A percentile compares a stretch with the other conserved stretches of the same genome.
Evolutionary conservation across 2,797 vertebrate genomes (phyloP).

Genomic region (Danio choprae): DNA sequence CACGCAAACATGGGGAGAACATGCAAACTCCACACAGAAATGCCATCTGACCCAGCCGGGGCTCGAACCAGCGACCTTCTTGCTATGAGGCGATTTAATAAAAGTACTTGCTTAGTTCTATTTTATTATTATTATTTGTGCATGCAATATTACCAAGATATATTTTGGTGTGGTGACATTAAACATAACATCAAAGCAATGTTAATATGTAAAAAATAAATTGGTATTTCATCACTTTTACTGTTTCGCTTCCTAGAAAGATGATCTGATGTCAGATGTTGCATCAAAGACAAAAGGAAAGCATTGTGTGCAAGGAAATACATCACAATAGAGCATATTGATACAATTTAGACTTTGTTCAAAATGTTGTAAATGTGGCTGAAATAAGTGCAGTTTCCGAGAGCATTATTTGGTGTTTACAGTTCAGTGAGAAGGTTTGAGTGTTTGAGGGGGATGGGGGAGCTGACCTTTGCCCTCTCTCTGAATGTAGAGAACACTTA

Average conservation of each 20-base stretch:
- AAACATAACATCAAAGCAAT: no score
- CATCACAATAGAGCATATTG: background rate
- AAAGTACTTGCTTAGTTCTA: no score
- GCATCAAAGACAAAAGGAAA: constrained; percentile 67
- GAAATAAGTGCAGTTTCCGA: background rate
- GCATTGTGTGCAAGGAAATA: constrained; percentile 59
- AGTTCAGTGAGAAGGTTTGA: constrained; percentile 3
- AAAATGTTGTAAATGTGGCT: no score
- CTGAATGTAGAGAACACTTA: constrained; percentile 60
- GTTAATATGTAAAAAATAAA: no score
- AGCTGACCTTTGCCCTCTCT: constrained; percentile 46
- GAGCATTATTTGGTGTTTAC: constrained; percentile 62
- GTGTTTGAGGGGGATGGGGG: constrained; percentile 11
- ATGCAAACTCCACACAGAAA: no score
- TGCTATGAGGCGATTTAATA: no score
- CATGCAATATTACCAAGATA: no score
- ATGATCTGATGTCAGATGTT: constrained; percentile 79
- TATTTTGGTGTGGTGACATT: no score
- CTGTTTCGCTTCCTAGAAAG: constrained; percentile 67
- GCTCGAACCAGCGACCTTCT: no score
- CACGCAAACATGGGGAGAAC: no score
- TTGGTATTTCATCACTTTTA: background rate
- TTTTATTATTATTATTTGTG: no score
- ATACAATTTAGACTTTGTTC: background rate
- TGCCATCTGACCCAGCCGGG: no score